Evolutionary conservation across 2,797 vertebrate species (phyloP), one percentile per base, ranked within the genome.

Genomic region (Acanthornis magna): DNA sequence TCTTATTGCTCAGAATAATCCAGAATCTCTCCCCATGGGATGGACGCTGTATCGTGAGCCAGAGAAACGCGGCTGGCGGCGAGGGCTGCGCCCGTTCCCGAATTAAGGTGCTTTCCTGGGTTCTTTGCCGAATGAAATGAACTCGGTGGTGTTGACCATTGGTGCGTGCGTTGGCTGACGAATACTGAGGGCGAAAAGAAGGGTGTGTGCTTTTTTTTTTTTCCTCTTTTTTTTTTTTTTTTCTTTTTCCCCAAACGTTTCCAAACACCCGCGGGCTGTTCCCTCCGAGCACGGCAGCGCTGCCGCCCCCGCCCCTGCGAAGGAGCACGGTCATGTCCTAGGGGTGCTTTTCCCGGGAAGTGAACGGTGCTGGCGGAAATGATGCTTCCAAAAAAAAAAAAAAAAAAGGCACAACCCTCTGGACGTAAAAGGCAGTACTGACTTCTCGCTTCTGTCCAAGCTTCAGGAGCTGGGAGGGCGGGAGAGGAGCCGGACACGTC

Each of bases 391-490:
- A 65, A 61, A 66, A 51, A 86, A 45, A 91, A 88, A 91, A 95
- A 97, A 47, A 91, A 88, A 91, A 95, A 97, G 93, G 92, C 94
- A 96, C 91, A 91, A 94, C 91, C 94, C 91, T 84, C 45, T 43
- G 54, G 85, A 70, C 0, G 5, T 71, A 74, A 79, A 96, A 97
- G 95, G 94, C 94, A 94, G 82, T 6, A 40, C 89, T 84, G 83
- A 94, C 89, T 77, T 80, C 83, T 91, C 16, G 3, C 89, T 76
- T 58, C 61, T 81, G 89, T 14, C 63, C 22, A 8, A 66, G 80
- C 76, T 76, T 30, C 23, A 50, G 58, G 77, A 76, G 42, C 48
- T 2, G 5, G 75, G 89, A 76, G 72, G 85, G 88, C 36, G 36
- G 85, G 83, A 67, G 67, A 51, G 18, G 10, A 86, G 83, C 60